phyloP scores from a whole-genome alignment of 2,113 vertebrate species.

The Eptatretus burgeri region DNA sequence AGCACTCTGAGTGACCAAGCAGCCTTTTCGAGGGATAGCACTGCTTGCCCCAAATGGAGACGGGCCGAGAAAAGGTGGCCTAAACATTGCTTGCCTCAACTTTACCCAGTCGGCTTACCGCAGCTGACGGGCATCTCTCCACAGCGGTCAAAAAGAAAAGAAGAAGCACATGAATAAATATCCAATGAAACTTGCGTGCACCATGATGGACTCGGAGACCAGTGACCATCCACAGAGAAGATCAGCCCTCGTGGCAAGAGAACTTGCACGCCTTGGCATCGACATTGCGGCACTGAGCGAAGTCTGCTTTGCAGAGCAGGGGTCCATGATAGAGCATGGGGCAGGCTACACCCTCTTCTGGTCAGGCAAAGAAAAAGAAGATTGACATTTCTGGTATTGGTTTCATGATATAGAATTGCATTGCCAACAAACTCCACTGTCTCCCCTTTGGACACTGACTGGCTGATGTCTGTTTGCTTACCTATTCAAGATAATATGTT shows the following conservation, averaged over 20 bases:
- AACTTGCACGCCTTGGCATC: not conserved
- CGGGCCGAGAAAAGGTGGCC: not conserved
- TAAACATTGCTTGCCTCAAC: conserved; percentile 4
- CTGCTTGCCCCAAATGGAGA: not conserved
- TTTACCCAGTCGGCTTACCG: not conserved
- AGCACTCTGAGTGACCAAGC: not conserved
- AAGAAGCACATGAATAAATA: not conserved
- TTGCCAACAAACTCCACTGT: not conserved
- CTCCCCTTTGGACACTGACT: not conserved
- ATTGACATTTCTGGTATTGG: not conserved
- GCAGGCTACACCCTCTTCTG: not conserved
- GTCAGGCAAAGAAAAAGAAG: conserved; percentile 3
- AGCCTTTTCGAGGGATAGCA: not conserved
- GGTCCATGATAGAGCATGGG: not conserved
- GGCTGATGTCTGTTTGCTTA: not conserved
- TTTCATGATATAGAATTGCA: not conserved
- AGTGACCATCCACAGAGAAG: not conserved
- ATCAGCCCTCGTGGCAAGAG: not conserved
- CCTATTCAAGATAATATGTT: not conserved
- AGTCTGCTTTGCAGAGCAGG: not conserved
- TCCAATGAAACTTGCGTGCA: not conserved
- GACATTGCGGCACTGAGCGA: not conserved
- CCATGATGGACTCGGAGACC: not conserved
- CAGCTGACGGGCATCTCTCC: not conserved
- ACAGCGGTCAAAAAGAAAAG: conserved; percentile 2